Base-by-base conservation (phyloP, 2,113 vertebrate genomes). In the Anarhynchus alexandrinus region DNA sequence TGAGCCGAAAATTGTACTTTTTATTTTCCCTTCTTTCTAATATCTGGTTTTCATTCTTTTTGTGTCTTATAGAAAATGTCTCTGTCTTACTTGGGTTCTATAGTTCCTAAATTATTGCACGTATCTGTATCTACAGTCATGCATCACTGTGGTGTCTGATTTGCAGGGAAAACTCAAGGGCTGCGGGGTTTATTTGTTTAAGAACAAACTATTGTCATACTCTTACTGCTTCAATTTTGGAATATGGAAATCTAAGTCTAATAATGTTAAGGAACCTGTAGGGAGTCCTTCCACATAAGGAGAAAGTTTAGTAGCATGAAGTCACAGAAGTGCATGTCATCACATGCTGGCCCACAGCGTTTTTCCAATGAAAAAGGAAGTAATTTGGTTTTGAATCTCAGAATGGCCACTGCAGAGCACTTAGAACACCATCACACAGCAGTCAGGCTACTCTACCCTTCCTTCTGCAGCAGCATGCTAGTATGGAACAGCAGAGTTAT, bases 401-500 rank as follows among this genome's bases (percentile, higher is more conserved):
- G 69, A 54, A 66, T 10, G 19, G 25, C 17, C 13, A 13, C 30
- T 4, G 1, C 26, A 42, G 38, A 81, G 7, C 26, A 8, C 11
- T 29, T 12, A 61, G 67, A 40, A 20, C 34, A 21, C 16, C 80
- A 8, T 17, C 4, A 3, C 20, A 22, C 8, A 45, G n/a, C 34
- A 64, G 22, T 7, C 38, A 47, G 66, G 42, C 38, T 86, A 26
- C 16, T 82, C 49, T 51, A 34, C 18, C 21, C 10, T 45, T 45
- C 43, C 10, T 76, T 22, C 45, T 34, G 40, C 38, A 52, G 40
- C 45, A 82, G 45, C 26, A 12, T 45, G 32, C 34, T 58, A 0
- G 0, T 0, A 19, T 29, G n/a, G 9, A 43, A 16, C 55, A 47
- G 20, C 0, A 2, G 38, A 36, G 47, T 21, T 23, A 47, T 11